A percentile compares a stretch with the other conserved stretches of the same genome.
Conservation (phyloP, 2,113 vertebrate species). For the Prolemur simus region DNA sequence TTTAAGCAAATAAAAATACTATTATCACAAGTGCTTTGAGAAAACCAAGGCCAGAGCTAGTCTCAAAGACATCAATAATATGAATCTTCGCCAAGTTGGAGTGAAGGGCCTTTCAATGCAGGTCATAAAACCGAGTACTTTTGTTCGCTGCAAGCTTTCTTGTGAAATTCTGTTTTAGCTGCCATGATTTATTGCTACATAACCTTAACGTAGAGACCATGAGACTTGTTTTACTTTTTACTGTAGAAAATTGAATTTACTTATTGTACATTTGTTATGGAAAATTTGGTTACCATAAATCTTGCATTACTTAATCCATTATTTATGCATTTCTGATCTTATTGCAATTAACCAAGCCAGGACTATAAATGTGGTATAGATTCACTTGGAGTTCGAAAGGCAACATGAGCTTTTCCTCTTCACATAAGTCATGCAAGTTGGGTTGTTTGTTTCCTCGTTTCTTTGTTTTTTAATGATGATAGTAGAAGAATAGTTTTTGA, state of each 20-base stretch:
- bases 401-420: background rate
- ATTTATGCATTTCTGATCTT: background rate
- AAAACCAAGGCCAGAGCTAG: background rate
- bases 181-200: background rate
- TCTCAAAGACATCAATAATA: background rate
- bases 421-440: background rate
- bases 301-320: background rate
- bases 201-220: background rate
- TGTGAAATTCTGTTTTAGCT: background rate
- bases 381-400: background rate
- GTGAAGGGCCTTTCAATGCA: background rate
- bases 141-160: background rate
- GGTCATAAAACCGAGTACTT: background rate
- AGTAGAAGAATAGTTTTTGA: background rate
- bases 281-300: background rate
- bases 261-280: background rate
- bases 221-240: background rate
- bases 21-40: background rate
- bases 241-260: background rate
- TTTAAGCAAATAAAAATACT: background rate
- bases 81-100: background rate
- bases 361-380: background rate
- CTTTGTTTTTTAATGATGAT: background rate
- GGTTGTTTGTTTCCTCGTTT: background rate
- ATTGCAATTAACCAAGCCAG: background rate